Base-by-base conservation (phyloP, 2,888 invertebrate genomes). In the Hydroisotoma schaefferi region DNA sequence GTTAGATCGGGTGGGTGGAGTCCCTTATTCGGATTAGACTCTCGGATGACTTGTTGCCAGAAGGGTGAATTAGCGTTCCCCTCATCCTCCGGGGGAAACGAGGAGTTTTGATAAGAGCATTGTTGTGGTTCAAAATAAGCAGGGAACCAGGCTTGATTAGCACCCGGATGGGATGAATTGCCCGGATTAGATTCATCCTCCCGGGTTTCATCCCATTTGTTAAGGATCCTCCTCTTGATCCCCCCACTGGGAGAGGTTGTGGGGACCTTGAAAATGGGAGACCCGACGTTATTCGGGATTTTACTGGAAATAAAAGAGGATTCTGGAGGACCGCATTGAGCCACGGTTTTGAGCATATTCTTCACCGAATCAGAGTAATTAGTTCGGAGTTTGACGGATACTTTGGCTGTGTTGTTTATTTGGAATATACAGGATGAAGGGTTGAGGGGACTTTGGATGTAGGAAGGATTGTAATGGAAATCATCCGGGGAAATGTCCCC, bases 191-290 rank as follows among this genome's bases (percentile, higher is more conserved):
- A 6, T 55, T 29, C 18, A n/a, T 15, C 20, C 20, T 53, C 26
- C 8, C 48, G 57, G 48, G 54, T 47, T 15, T 54, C 54, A 23
- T 57, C 61, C 18, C 53, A 47, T 28, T 57, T 61, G 22, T 48
- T 40, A 20, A 57, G 43, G 43, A 54, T 57, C 38, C 57, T 52
- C 10, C 61, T 23, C 28, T 61, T 61, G 38, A 61, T 22, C 23
- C 57, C 61, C 29, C 37, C 53, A n/a, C 54, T 57, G n/a, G n/a
- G n/a, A n/a, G n/a, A n/a, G n/a, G n/a, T n/a, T 20, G 26, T 37
- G 1, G 48, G 57, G 20, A 52, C 38, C 12, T 59, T 55, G 27
- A 51, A 53, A 29, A 22, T n/a, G n/a, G n/a, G n/a, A n/a, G n/a
- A n/a, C n/a, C n/a, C n/a, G n/a, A n/a, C n/a, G n/a, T n/a, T n/a